Percentiles rank a stretch among this genome's conserved stretches.
Evolutionary conservation across 2,797 vertebrate species (phyloP).

Genomic region (Gymnothorax javanicus): DNA sequence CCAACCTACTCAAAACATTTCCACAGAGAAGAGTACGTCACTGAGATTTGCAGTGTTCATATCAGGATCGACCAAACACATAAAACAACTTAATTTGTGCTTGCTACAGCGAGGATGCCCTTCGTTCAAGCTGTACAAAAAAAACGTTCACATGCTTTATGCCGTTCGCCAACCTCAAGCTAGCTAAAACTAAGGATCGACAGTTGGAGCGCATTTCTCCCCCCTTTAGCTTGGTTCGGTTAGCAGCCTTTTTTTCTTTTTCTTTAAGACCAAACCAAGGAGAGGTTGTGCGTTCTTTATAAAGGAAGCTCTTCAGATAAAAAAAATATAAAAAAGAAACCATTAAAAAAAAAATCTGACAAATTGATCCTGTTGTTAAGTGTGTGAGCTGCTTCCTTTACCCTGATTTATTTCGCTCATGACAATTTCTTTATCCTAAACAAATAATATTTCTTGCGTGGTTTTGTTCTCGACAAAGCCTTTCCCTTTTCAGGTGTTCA

Average conservation of each 20-base stretch:
- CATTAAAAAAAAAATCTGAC: constrained; percentile 2
- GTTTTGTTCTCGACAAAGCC: not conserved
- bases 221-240: constrained; percentile 29
- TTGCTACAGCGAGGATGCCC: not conserved
- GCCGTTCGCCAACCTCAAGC: constrained; percentile 25
- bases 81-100: not conserved
- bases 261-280: not conserved
- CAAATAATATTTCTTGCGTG: not conserved
- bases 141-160: constrained; percentile 13
- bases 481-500: constrained; percentile 27
- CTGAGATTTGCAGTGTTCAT: not conserved
- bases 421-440: not conserved
- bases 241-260: constrained; percentile 42
- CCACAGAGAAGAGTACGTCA: not conserved
- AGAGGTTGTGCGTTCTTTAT: constrained; percentile 26
- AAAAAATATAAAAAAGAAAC: not conserved
- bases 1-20: not conserved
- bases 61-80: not conserved
- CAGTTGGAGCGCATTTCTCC: not conserved
- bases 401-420: not conserved
- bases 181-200: not conserved
- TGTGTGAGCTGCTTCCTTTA: not conserved
- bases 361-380: not conserved
- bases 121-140: not conserved
- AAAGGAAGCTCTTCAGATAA: constrained; percentile 31